These are phyloP conservation scores for Arion vulgaris DNA, from an alignment of 1,140 invertebrate species.

Conservation along the genomic window DNA sequence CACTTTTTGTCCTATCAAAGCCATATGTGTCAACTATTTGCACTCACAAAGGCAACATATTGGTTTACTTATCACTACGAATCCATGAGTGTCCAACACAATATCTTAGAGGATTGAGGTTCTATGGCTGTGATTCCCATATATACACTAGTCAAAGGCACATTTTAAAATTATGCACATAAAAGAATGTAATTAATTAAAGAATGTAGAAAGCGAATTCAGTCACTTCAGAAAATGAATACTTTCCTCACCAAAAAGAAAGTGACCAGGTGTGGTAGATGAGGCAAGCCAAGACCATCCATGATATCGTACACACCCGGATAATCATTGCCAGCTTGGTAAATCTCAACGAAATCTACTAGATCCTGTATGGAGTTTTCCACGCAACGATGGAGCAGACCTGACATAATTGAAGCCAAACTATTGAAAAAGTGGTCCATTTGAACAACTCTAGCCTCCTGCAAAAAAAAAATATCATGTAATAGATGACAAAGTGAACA, in stretches of 20 bases:
- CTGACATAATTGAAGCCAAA: slow-evolving; percentile 83
- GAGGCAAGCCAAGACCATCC: slow-evolving; percentile 60
- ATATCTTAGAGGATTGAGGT: too few species aligned
- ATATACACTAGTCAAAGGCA: too few species aligned
- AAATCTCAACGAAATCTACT: slow-evolving; percentile 79
- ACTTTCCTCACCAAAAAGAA: slow-evolving; percentile 66
- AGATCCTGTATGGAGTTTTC: slow-evolving; percentile 84
- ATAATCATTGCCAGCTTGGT: slow-evolving; percentile 71
- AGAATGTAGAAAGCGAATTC: too few species aligned
- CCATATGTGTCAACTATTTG: too few species aligned
- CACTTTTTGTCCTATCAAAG: too few species aligned
- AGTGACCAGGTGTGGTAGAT: slow-evolving; percentile 57
- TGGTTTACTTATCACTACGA: too few species aligned
- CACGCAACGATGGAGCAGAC: slow-evolving; percentile 82
- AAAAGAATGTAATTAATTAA: too few species aligned
- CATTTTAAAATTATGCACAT: too few species aligned
- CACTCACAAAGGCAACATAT: too few species aligned
- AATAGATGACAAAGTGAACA: not conserved
- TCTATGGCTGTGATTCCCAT: too few species aligned
- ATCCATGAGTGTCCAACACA: too few species aligned
- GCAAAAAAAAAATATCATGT: slow-evolving; percentile 5
- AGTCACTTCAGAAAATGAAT: too few species aligned
- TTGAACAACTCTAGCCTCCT: slow-evolving; percentile 61
- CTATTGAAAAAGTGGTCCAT: slow-evolving; percentile 80
- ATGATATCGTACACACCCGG: slow-evolving; percentile 64